These are phyloP conservation scores for Myotis vivesi DNA, from an alignment of 2,797 vertebrate genomes.

Conservation along the genomic window DNA sequence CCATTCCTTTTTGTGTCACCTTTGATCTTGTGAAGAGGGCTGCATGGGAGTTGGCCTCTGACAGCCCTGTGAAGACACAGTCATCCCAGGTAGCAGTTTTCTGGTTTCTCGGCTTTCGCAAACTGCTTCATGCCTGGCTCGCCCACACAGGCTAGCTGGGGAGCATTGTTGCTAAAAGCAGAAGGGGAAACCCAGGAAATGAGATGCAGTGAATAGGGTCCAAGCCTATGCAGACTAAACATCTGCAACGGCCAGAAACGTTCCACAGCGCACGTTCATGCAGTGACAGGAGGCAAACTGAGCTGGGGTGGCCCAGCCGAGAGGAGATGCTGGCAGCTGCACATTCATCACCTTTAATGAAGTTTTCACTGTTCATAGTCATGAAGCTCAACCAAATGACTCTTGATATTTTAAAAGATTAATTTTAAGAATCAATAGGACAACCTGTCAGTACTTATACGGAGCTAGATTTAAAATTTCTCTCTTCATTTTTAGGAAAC, in stretches of 20 bases:
- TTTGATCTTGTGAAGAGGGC: not conserved
- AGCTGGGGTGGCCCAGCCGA: not conserved
- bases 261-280: conserved; percentile 63
- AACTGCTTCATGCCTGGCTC: conserved; percentile 42
- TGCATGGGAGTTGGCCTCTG: not conserved
- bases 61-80: not conserved
- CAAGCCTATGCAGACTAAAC: conserved; percentile 79
- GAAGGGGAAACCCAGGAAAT: conserved; percentile 63
- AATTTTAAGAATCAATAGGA: conserved; percentile 39
- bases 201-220: conserved; percentile 50
- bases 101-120: not conserved
- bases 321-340: not conserved
- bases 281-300: not conserved
- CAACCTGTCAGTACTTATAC: not conserved
- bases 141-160: conserved; percentile 65
- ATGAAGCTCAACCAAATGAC: not conserved
- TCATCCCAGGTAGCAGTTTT: not conserved
- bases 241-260: conserved; percentile 72
- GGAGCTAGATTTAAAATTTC: conserved; percentile 18
- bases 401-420: conserved; percentile 32
- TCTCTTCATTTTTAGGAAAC: conserved; percentile 28
- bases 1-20: not conserved
- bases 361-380: not conserved
- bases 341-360: not conserved
- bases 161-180: conserved; percentile 46